Percentiles rank a stretch among this genome's conserved stretches.
phyloP scores from a whole-genome alignment of 2,113 vertebrate genomes.

The Sinosuthora webbiana region DNA sequence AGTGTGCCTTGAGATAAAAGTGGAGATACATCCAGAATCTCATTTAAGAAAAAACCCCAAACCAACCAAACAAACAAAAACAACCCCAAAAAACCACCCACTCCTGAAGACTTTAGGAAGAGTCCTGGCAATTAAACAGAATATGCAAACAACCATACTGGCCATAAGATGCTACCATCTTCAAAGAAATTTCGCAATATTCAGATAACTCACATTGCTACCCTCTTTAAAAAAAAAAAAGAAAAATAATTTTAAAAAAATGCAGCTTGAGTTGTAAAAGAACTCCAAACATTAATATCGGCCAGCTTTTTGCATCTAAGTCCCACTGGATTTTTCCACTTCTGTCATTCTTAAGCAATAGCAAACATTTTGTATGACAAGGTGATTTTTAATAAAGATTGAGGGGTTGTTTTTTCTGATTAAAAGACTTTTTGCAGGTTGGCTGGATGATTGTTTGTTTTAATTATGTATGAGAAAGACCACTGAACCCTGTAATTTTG shows the following conservation, averaged over 20 bases:
- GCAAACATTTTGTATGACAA: not conserved
- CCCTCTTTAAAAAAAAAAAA: not conserved
- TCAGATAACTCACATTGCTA: not conserved
- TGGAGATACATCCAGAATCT: not conserved
- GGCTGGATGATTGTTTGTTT: not conserved
- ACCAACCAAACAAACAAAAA: not conserved
- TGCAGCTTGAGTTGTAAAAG: not conserved
- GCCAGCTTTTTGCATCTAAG: not conserved
- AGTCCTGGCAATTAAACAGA: not conserved
- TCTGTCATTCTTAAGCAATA: not conserved
- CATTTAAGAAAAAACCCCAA: not conserved
- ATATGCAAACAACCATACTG: not conserved
- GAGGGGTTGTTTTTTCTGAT: not conserved
- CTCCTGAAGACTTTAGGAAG: not conserved
- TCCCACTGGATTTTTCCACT: constrained; percentile 1
- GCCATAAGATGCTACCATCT: not conserved
- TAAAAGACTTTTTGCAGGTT: not conserved
- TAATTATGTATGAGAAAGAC: constrained; percentile 1
- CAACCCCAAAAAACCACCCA: not conserved
- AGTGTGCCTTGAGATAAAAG: not conserved
- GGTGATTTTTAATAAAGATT: not conserved
- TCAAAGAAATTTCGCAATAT: not conserved
- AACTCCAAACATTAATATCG: not conserved
- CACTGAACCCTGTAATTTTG: not conserved
- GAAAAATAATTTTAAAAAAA: not conserved